Evolutionary conservation across 2,113 vertebrate genomes (phyloP).

Genomic region (Ammodytes dubius): DNA sequence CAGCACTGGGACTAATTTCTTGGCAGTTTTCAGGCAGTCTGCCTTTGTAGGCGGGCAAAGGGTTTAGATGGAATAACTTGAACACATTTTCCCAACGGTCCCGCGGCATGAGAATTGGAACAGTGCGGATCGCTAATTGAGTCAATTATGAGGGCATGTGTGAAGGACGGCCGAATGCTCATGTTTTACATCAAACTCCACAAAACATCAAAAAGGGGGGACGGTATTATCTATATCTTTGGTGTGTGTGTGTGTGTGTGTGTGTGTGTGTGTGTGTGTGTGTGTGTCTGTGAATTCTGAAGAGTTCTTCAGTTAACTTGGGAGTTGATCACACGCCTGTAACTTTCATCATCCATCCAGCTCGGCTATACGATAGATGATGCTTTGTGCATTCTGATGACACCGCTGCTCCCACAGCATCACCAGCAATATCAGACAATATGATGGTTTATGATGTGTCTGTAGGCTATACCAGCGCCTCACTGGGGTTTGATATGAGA

Average conservation of each 20-base stretch:
- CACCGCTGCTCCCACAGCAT: conserved; percentile 32
- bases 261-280: not conserved
- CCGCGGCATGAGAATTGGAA: conserved; percentile 61
- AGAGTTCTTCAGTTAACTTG: not conserved
- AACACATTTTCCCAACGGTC: conserved; percentile 74
- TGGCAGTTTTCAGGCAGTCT: conserved; percentile 70
- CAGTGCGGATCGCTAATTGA: conserved; percentile 70
- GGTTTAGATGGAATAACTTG: conserved; percentile 73
- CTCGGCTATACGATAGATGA: conserved; percentile 20
- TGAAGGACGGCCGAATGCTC: conserved; percentile 62
- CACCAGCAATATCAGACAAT: conserved; percentile 41
- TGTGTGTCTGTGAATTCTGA: not conserved
- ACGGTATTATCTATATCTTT: not conserved
- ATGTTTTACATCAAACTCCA: conserved; percentile 46
- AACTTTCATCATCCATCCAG: conserved; percentile 11
- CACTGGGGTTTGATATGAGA: conserved; percentile 64
- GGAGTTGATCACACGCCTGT: conserved; percentile 14
- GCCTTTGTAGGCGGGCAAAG: conserved; percentile 76
- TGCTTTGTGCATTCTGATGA: conserved; percentile 27
- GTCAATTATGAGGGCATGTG: conserved; percentile 66
- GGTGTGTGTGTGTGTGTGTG: not conserved
- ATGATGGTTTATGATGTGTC: conserved; percentile 55
- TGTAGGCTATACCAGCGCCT: conserved; percentile 42
- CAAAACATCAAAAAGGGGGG: conserved; percentile 20
- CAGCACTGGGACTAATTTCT: conserved; percentile 81